Base-by-base conservation (phyloP, 2,797 vertebrate species). In the Pangasius sanitwongsei region DNA sequence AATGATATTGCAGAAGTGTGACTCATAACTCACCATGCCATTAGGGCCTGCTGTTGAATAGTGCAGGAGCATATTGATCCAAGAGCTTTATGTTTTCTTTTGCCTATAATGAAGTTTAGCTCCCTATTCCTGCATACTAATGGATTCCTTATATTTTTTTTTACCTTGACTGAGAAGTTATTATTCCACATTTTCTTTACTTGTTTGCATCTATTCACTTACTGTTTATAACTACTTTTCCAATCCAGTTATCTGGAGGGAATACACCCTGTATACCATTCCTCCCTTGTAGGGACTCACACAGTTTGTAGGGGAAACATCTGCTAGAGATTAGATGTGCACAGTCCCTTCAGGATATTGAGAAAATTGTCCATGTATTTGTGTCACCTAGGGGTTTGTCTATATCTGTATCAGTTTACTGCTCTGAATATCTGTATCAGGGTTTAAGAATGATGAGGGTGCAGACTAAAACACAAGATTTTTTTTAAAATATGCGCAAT, bases 101-200 rank as follows among this genome's bases (percentile, higher is more conserved):
- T 72, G 87, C 74, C 90, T 75, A 88, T 92, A 94, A 94, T 93
- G 92, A 93, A 92, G 92, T 87, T 86, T 87, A 78, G 87, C 59
- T n/a, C 63, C 75, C 85, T 48, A 37, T 89, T 34, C 70, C 86
- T 83, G 93, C 91, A 93, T 92, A 91, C 92, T 90, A 93, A 93
- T 88, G 72, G 53, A 72, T 31, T 77, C 37, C 61, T 90, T 83
- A 59, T 87, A 9, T 86, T 67, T 18, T 67, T 77, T 77, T 28
- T 41, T 11, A 65, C 31, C 5, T 11, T 20, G 50, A 53, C 16
- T 65, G 44, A 86, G 69, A 84, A 74, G 80, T 77, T 70, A 89
- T 88, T 44, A 74, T 85, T 88, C 34, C 61, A 41, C 12, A 81
- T 20, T 4, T 65, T 83, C 83, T 48, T 34, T n/a, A 53, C 70